Base-by-base conservation (phyloP, 92 coral and sea anemone genomes). In the Parazoanthus darwini region DNA sequence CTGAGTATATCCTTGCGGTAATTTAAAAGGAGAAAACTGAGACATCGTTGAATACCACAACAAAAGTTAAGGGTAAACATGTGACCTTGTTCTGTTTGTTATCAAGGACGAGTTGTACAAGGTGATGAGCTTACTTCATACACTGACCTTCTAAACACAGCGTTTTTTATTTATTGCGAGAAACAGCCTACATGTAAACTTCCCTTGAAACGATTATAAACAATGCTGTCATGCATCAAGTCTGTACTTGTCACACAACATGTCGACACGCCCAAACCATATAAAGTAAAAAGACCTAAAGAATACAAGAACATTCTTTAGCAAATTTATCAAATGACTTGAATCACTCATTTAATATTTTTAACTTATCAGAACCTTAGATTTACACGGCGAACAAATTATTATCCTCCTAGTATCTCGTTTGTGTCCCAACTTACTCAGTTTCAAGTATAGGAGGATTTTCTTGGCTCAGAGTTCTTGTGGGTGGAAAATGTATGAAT, bases 191-290 rank as follows among this genome's bases (percentile, higher is more conserved):
- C 39, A 33, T 74, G 22, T 74, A 35, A 14, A 1, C 46, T 2
- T 74, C 39, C 8, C 6, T 74, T 16, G 78, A 74, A 74, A 74
- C 39, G 5, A 33, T 74, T 74, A 36, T 51, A 10, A 10, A 51
- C 15, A 51, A 13, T 51, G 58, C 58, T 51, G 58, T 51, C 58
- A 51, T 51, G 15, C 2, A 51, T 51, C 58, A 36, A 71, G 20
- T 1, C 25, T 43, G 20, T 50, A 23, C 43, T 63, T 18, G 26
- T 70, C 76, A 39, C 50, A 82, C 74, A 26, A 82, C 72, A 63
- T 58, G 86, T 63, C 10, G 74, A 58, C 84, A 38, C 33, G 90
- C 86, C 86, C 58, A 51, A 51, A 51, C 58, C 58, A 51, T 51
- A 51, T 51, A 8, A 51, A 51, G 58, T 51, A 13, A 51, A 46